Evolutionary conservation across 2,888 invertebrate genomes (phyloP).

Genomic region (Eupithecia dodoneata): DNA sequence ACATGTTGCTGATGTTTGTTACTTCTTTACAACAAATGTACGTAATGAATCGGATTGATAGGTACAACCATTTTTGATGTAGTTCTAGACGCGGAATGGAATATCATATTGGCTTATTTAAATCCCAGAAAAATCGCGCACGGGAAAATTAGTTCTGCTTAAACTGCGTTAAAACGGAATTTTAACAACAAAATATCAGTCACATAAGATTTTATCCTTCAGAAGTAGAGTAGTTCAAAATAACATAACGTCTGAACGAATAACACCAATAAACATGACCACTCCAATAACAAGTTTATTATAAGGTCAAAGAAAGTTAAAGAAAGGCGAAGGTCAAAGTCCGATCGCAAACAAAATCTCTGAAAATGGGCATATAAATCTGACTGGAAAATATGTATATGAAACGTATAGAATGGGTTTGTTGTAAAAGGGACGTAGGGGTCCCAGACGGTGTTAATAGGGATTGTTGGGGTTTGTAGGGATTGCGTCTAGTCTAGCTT

Average conservation of each 20-base stretch:
- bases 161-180: not conserved
- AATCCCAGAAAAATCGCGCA: not conserved
- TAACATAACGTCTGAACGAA: not conserved
- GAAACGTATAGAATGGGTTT: conserved; percentile 35
- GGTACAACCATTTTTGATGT: not conserved
- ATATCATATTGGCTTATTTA: not conserved
- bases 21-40: not conserved
- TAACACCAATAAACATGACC: not conserved
- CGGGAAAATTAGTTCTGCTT: not conserved
- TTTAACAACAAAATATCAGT: not conserved
- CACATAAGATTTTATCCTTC: not conserved
- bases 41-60: too few relatives aligned
- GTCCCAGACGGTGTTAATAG: conserved; percentile 35
- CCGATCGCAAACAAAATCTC: conserved; percentile 36
- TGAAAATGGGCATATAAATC: conserved; percentile 16
- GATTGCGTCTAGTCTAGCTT: conserved; percentile 17
- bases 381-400: conserved; percentile 18
- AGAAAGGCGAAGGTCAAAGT: conserved; percentile 29
- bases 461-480: conserved; percentile 34
- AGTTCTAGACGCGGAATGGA: not conserved
- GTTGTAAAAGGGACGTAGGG: conserved; percentile 37
- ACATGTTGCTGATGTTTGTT: not conserved
- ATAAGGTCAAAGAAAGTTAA: not conserved
- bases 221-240: not conserved
- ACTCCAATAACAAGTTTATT: not conserved